Evolutionary conservation across 2,888 invertebrate species (phyloP).

Genomic region (Acholoe squamosa): DNA sequence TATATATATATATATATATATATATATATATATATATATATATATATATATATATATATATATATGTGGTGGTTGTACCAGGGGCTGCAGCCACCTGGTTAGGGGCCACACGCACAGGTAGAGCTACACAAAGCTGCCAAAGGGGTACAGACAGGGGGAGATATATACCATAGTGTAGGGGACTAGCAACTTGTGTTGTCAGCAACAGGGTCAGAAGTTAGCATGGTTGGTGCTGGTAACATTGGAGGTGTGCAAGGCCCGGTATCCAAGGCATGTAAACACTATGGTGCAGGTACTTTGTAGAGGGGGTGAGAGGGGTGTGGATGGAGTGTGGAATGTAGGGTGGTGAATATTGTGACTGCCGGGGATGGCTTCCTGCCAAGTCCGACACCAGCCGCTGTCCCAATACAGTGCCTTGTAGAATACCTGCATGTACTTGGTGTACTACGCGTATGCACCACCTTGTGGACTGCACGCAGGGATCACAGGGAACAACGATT

Average conservation of each 20-base stretch:
- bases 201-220: not conserved
- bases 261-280: no score
- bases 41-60: no score
- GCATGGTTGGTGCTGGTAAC: not conserved
- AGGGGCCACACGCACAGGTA: not conserved
- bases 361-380: not conserved
- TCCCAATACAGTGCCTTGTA: not conserved
- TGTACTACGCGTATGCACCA: no score
- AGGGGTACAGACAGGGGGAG: not conserved
- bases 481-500: no score
- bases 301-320: no score
- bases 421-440: no score
- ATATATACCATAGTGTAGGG: not conserved
- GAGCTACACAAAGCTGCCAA: not conserved
- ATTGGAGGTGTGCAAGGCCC: no score
- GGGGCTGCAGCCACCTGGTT: slow-evolving; percentile 2
- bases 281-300: no score
- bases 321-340: not conserved
- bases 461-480: no score
- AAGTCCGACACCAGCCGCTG: not conserved
- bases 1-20: no score
- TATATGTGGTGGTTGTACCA: not conserved
- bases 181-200: no score
- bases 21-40: no score
- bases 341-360: not conserved